phyloP scores from a whole-genome alignment of 2,113 vertebrate species.

The Condylura cristata region DNA sequence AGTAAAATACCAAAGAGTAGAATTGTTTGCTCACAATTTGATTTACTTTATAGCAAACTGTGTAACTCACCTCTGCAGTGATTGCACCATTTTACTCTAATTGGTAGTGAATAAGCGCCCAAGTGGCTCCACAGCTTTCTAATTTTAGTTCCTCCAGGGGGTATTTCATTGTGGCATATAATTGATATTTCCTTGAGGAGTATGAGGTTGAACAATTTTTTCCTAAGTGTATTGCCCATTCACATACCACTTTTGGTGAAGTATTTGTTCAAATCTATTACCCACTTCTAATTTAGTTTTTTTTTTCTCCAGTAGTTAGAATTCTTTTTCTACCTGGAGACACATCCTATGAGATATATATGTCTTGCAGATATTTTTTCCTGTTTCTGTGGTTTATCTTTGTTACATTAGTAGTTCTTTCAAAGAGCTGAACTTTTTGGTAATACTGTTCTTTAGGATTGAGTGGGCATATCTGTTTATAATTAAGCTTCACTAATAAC shows the following conservation, averaged over 20 bases:
- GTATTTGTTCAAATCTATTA: background rate
- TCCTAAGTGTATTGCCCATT: background rate
- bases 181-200: constrained; percentile 33
- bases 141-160: background rate
- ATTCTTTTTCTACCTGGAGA: background rate
- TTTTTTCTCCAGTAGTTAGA: constrained; percentile 22
- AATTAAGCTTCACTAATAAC: constrained; percentile 13
- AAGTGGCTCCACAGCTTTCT: background rate
- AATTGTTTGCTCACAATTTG: background rate
- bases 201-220: background rate
- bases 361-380: background rate
- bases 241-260: background rate
- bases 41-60: background rate
- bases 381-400: background rate
- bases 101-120: background rate
- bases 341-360: background rate
- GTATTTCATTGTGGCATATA: background rate
- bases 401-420: background rate
- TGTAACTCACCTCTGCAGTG: background rate
- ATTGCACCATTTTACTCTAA: background rate
- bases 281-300: background rate
- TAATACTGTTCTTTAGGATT: background rate
- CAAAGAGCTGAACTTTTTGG: background rate
- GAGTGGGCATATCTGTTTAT: background rate
- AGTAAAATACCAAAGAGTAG: background rate